Evolutionary conservation across 2,113 vertebrate species (phyloP).

Genomic region (Eretmochelys imbricata): DNA sequence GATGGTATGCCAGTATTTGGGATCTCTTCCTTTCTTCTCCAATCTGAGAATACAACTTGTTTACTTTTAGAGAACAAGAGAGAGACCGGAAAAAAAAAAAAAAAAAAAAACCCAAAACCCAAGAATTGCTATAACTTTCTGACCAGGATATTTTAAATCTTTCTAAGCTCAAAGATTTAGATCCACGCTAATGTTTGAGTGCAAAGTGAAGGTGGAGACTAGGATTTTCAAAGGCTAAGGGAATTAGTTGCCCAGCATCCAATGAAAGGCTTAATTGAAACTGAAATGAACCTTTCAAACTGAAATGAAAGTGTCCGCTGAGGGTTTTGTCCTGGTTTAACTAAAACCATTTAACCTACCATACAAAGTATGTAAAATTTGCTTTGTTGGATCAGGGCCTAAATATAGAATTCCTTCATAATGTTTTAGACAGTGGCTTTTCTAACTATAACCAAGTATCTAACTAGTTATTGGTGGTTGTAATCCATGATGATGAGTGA

Average conservation of each 20-base stretch:
- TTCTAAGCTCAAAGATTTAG: not conserved
- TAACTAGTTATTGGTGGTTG: not conserved
- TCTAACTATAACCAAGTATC: not conserved
- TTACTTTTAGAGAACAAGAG: not conserved
- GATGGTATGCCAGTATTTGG: not conserved
- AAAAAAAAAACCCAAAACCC: not conserved
- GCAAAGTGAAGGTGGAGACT: not conserved
- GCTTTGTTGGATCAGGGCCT: not conserved
- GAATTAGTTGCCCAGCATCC: rapidly evolving
- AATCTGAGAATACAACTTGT: not conserved
- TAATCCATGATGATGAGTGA: not conserved
- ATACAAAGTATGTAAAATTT: not conserved
- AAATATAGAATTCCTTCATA: not conserved
- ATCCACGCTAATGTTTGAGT: not conserved
- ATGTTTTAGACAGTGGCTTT: not conserved
- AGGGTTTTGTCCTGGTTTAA: not conserved
- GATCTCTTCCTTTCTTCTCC: not conserved
- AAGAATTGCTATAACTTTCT: not conserved
- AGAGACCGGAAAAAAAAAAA: not conserved
- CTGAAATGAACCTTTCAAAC: not conserved
- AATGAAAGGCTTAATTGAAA: not conserved
- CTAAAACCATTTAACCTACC: not conserved
- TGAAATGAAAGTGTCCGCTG: not conserved
- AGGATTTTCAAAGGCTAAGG: not conserved
- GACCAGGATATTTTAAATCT: not conserved